These are phyloP conservation scores for Hypomecis atomaria DNA, from an alignment of 2,888 invertebrate genomes.

Conservation along the genomic window DNA sequence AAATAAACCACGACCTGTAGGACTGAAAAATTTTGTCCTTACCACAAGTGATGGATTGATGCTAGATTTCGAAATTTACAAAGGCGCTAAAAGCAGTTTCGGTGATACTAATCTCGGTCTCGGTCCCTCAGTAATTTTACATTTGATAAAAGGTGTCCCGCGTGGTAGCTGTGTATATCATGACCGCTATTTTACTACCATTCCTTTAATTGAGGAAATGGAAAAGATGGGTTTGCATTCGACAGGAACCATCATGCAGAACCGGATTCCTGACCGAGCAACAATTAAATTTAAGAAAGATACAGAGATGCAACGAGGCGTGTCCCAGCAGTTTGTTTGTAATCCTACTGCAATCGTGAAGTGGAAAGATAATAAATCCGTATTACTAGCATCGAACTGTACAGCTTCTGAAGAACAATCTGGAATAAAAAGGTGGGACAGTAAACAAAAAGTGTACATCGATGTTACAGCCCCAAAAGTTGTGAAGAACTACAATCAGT, in stretches of 20 bases:
- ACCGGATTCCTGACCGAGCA: slow-evolving; percentile 31
- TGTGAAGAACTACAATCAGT: slow-evolving; percentile 3
- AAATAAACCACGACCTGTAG: slow-evolving; percentile 40
- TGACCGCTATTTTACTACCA: slow-evolving; percentile 44
- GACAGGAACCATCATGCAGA: slow-evolving; percentile 21
- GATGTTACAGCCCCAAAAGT: slow-evolving; percentile 9
- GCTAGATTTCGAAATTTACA: slow-evolving; percentile 41
- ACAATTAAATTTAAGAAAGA: slow-evolving; percentile 38
- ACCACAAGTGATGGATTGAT: slow-evolving; percentile 43
- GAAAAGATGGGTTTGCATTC: slow-evolving; percentile 8
- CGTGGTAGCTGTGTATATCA: slow-evolving; percentile 45
- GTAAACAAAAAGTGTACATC: slow-evolving; percentile 7
- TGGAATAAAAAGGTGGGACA: slow-evolving; percentile 39
- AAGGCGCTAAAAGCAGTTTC: slow-evolving; percentile 32
- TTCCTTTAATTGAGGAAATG: slow-evolving; percentile 43
- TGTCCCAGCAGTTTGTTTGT: slow-evolving; percentile 31
- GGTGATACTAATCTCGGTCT: slow-evolving; percentile 37
- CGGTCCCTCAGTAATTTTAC: slow-evolving; percentile 43
- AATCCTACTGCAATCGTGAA: slow-evolving; percentile 36
- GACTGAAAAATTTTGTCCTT: slow-evolving; percentile 40
- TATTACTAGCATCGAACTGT: slow-evolving; percentile 37
- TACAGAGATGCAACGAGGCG: slow-evolving; percentile 36
- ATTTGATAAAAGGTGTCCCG: slow-evolving; percentile 37
- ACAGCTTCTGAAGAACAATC: slow-evolving; percentile 9
- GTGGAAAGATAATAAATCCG: slow-evolving; percentile 44